These are phyloP conservation scores for Ammodytes marinus DNA, from an alignment of 2,113 vertebrate species.

Conservation along the genomic window DNA sequence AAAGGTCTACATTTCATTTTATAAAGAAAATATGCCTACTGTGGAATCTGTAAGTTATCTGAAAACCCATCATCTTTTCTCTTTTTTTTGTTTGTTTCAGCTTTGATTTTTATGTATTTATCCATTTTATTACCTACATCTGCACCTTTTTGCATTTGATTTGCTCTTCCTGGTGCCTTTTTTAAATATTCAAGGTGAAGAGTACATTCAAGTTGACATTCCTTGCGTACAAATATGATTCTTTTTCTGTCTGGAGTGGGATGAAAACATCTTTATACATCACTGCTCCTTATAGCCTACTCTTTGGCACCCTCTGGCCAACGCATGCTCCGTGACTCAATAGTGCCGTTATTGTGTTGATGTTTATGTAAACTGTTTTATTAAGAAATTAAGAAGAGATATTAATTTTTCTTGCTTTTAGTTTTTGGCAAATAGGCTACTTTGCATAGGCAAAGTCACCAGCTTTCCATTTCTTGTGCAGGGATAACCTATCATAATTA, in stretches of 20 bases:
- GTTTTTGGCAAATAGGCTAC: not conserved
- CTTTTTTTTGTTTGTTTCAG: not conserved
- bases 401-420: not conserved
- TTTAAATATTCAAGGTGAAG: not conserved
- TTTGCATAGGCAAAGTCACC: no score
- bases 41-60: not conserved
- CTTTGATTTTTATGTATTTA: not conserved
- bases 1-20: no score
- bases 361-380: not conserved
- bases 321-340: slow-evolving; percentile 56
- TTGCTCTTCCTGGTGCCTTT: not conserved
- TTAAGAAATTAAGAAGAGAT: not conserved
- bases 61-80: not conserved
- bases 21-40: not conserved
- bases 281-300: not conserved
- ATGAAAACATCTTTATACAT: not conserved
- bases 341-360: not conserved
- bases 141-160: not conserved
- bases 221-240: not conserved
- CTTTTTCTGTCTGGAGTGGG: not conserved
- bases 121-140: not conserved
- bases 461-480: not conserved
- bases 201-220: not conserved
- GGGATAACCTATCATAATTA: no score
- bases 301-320: slow-evolving; percentile 37